Evolutionary conservation across 2,888 invertebrate genomes (phyloP).

Genomic region (Drosophila longiperda): DNA sequence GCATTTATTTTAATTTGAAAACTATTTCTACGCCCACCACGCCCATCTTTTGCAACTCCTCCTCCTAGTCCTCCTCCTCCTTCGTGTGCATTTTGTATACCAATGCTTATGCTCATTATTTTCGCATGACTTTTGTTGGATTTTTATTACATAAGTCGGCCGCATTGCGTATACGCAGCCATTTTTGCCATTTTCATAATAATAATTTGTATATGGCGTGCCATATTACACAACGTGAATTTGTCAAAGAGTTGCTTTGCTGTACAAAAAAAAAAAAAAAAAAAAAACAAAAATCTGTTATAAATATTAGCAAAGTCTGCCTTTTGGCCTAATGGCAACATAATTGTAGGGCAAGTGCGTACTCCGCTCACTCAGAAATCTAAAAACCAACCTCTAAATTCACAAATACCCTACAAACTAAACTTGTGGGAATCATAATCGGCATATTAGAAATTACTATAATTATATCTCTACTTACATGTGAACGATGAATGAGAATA

Average conservation of each 20-base stretch:
- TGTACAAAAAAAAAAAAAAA: conserved; percentile 28
- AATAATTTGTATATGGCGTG: conserved; percentile 77
- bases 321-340: conserved; percentile 65
- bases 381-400: not conserved
- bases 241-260: conserved; percentile 19
- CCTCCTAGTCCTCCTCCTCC: not conserved
- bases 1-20: conserved; percentile 81
- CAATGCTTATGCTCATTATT: conserved; percentile 70
- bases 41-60: not conserved
- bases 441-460: not conserved
- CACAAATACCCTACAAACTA: conserved; percentile 2
- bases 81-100: conserved; percentile 19
- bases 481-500: not conserved
- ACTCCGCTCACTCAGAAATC: conserved; percentile 10
- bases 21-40: conserved; percentile 67
- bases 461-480: not conserved
- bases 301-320: conserved; percentile 58
- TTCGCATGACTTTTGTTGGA: conserved; percentile 74
- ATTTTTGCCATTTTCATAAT: conserved; percentile 59
- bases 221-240: conserved; percentile 34
- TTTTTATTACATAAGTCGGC: conserved; percentile 73
- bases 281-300: conserved; percentile 49
- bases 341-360: conserved; percentile 57
- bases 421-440: not conserved
- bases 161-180: conserved; percentile 74